phyloP scores from a whole-genome alignment of 2,113 vertebrate genomes.

The Mesocricetus auratus region DNA sequence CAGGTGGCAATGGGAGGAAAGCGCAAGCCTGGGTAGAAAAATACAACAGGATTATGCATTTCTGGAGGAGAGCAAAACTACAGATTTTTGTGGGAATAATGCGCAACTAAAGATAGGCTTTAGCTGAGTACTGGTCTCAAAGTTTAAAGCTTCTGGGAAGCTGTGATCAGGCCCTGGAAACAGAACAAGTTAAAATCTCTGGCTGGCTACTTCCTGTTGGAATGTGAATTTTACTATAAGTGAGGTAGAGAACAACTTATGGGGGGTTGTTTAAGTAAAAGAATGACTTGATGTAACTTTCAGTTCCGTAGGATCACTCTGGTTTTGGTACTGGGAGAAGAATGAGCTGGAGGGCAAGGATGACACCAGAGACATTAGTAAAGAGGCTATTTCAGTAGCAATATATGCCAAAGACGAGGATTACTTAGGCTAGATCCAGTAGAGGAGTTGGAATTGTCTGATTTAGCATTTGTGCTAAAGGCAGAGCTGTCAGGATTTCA shows the following conservation, averaged over 20 bases:
- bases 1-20: background rate
- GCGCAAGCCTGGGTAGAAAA: background rate
- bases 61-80: background rate
- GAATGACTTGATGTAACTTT: constrained; percentile 20
- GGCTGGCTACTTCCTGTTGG: background rate
- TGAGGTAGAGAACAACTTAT: background rate
- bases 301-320: background rate
- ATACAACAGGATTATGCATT: background rate
- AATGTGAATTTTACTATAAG: constrained; percentile 45
- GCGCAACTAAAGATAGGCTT: background rate
- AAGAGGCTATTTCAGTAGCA: background rate
- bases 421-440: background rate
- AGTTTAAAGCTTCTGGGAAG: constrained; percentile 46
- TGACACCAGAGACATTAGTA: background rate
- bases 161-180: background rate
- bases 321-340: background rate
- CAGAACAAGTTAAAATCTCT: constrained; percentile 23
- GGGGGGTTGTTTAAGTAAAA: background rate
- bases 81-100: background rate
- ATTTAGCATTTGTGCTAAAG: constrained; percentile 22
- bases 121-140: background rate
- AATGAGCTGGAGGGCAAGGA: constrained; percentile 33
- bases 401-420: background rate
- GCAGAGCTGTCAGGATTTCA: constrained; percentile 33
- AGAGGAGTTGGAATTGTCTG: background rate